Conservation (phyloP, 2,113 vertebrate species). For the Pteronura brasiliensis region DNA sequence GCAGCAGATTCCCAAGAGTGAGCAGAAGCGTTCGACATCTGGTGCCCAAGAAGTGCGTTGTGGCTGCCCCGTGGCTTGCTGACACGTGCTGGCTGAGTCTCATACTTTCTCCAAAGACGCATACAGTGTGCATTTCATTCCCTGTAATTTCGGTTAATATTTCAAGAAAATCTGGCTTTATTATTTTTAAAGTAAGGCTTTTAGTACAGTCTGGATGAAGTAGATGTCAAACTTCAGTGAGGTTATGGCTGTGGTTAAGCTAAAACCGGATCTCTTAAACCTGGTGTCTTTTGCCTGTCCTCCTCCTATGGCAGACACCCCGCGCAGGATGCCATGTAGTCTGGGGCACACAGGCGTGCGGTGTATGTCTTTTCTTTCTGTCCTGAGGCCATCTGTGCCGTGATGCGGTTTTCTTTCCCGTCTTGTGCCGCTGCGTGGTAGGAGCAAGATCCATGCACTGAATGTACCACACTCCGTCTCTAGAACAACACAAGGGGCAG, state of each 20-base stretch:
- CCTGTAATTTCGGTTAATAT: neutral
- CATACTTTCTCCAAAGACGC: neutral
- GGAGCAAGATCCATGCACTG: neutral
- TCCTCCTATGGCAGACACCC: neutral
- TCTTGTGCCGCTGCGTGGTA: conserved; percentile 15
- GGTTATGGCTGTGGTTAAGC: neutral
- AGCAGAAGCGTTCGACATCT: neutral
- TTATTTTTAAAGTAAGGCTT: conserved; percentile 14
- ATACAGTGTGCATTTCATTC: fast-evolving
- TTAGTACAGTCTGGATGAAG: neutral
- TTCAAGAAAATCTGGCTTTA: neutral
- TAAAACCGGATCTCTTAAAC: neutral
- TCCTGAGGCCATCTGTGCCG: neutral
- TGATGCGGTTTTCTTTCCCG: neutral
- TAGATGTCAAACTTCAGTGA: neutral
- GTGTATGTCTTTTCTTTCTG: conserved; percentile 18
- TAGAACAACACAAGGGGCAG: neutral
- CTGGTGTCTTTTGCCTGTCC: conserved; percentile 21
- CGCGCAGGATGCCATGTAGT: neutral
- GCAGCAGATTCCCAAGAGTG: fast-evolving
- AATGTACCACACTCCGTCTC: neutral
- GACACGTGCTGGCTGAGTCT: neutral
- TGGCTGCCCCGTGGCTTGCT: neutral
- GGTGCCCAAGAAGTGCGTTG: neutral
- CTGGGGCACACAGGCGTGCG: neutral